Evolutionary conservation across 2,888 invertebrate genomes (phyloP).

Genomic region (Chalcis sispes): DNA sequence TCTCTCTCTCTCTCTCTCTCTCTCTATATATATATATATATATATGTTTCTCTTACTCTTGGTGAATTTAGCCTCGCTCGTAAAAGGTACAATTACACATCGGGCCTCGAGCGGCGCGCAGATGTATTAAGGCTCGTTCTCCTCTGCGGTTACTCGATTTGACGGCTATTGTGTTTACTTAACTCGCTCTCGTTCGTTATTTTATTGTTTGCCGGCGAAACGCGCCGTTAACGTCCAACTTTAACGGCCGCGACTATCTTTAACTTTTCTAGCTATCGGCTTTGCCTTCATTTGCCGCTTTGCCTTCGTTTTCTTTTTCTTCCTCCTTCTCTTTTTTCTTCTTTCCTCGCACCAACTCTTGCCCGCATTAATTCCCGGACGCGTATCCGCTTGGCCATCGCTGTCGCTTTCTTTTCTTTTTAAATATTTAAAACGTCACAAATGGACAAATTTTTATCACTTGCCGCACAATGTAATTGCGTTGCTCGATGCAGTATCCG

Average conservation of each 20-base stretch:
- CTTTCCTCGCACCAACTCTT: neutral
- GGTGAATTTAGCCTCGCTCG: constrained; percentile 69
- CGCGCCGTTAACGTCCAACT: constrained; percentile 55
- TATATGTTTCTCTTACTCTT: neutral
- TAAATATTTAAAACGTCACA: too few species aligned
- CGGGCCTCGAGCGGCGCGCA: constrained; percentile 16
- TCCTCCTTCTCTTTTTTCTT: neutral
- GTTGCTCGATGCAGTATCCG: too few species aligned
- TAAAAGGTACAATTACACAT: constrained; percentile 70
- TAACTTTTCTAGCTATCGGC: constrained; percentile 56
- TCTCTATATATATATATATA: too few species aligned
- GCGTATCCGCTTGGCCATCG: too few species aligned
- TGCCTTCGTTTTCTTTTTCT: constrained; percentile 3
- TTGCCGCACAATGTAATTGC: too few species aligned
- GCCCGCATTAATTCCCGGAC: too few species aligned
- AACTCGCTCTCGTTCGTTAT: constrained; percentile 66
- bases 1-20: constrained; percentile 7
- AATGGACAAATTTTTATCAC: too few species aligned
- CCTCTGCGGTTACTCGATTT: constrained; percentile 63
- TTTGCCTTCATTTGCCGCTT: constrained; percentile 13
- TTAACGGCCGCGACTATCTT: constrained; percentile 63
- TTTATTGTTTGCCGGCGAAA: constrained; percentile 64
- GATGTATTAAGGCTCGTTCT: constrained; percentile 44
- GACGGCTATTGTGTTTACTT: constrained; percentile 68
- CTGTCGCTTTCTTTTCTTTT: too few species aligned